Percentiles rank a stretch among this genome's conserved stretches.
These are phyloP conservation scores for Ricordea florida DNA, from an alignment of 92 coral and sea anemone species.

Conservation along the genomic window DNA sequence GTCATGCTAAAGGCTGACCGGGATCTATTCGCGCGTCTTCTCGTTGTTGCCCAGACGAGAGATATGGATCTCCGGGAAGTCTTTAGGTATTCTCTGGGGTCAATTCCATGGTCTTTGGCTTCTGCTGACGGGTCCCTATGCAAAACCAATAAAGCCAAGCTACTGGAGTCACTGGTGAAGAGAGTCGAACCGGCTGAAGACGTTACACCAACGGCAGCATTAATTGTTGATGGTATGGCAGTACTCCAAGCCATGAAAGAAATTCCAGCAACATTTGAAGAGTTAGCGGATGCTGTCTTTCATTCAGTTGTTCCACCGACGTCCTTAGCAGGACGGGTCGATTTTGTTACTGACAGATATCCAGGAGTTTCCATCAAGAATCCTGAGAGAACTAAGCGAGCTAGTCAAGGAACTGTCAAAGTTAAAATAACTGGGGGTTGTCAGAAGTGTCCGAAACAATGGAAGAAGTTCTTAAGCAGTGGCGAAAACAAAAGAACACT, in stretches of 20 bases:
- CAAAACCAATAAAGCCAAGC: constrained; percentile 66
- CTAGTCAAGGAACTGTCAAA: constrained; percentile 27
- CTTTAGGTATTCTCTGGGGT: constrained; percentile 54
- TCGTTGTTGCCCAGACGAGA: constrained; percentile 57
- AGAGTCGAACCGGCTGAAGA: constrained; percentile 73
- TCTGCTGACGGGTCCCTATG: constrained; percentile 69
- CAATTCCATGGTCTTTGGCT: constrained; percentile 69
- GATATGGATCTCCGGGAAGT: constrained; percentile 57
- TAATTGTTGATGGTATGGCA: constrained; percentile 66
- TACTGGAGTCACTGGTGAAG: constrained; percentile 31
- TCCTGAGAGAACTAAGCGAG: constrained; percentile 42
- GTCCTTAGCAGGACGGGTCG: too few relatives aligned
- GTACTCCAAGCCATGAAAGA: too few relatives aligned
- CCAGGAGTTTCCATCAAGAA: constrained; percentile 51
- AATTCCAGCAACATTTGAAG: constrained; percentile 45
- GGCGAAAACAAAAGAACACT: constrained; percentile 55
- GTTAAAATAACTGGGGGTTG: constrained; percentile 50
- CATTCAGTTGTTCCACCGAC: too few relatives aligned
- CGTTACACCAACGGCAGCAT: constrained; percentile 63
- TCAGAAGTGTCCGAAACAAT: constrained; percentile 57
- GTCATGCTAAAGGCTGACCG: constrained; percentile 67
- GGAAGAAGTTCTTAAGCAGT: constrained; percentile 47
- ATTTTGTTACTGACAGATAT: too few relatives aligned
- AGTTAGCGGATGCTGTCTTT: constrained; percentile 42
- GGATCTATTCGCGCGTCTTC: constrained; percentile 62